Conservation (phyloP, 64 coral and sea anemone species). For the Montipora cactus region DNA sequence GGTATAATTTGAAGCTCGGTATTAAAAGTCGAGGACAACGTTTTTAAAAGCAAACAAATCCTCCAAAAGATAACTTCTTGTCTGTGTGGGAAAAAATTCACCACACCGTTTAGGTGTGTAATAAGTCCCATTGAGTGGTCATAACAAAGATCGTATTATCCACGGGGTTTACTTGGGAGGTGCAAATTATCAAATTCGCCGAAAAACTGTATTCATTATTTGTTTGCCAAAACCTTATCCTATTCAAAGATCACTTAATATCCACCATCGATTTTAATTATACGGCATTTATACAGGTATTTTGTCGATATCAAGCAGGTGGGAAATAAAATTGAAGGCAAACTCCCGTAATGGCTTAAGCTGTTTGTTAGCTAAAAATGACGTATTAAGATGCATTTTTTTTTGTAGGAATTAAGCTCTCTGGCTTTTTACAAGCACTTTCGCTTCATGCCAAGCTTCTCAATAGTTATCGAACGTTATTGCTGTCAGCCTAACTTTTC, state of each 20-base stretch:
- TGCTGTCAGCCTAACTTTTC: too few species aligned
- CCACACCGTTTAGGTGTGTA: not conserved
- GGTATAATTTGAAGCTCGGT: not conserved
- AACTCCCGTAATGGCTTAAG: too few species aligned
- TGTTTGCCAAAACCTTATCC: not conserved
- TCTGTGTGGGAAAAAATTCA: not conserved
- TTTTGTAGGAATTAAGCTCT: too few species aligned
- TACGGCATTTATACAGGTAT: too few species aligned
- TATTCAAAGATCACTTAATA: not conserved
- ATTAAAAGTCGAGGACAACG: not conserved
- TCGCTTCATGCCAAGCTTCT: too few species aligned
- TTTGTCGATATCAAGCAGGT: too few species aligned
- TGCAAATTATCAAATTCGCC: not conserved
- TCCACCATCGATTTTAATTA: not conserved
- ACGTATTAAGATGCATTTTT: too few species aligned
- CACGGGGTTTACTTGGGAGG: not conserved
- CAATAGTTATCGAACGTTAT: too few species aligned
- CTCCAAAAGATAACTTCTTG: not conserved
- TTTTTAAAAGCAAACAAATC: not conserved
- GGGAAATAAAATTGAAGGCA: too few species aligned
- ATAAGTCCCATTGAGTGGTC: not conserved
- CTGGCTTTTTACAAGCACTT: too few species aligned
- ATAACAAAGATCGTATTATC: not conserved
- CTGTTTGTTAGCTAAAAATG: too few species aligned
- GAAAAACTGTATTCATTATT: not conserved